Base-by-base conservation (phyloP, 2,888 invertebrate genomes). In the Tetramorium bicarinatum region DNA sequence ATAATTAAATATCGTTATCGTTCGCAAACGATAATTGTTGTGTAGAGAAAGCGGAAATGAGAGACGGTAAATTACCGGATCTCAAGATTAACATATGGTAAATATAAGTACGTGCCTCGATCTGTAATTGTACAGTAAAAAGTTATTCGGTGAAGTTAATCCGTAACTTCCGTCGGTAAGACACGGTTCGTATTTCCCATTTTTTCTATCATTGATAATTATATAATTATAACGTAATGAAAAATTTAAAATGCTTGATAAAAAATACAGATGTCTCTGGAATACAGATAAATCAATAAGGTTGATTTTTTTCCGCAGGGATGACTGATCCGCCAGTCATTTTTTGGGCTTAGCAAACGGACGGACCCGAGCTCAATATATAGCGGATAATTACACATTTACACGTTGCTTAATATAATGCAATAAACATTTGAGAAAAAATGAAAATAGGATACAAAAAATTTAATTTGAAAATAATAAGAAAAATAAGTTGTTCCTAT, bases 171-270 rank as follows among this genome's bases (percentile, higher is more conserved):
- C 9, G 64, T 66, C 9, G 44, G 25, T 44, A 66, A 25, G 1
- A 44, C 8, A 41, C 21, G 6, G 9, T 25, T 13, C 3, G 7
- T 29, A 15, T 41, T 64, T 21, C 41, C 7, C 13, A 44, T 25
- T 67, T 59, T 59, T 47, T 11, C 64, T 25, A 44, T 3, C 2
- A 64, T 6, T 49, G 66, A 4, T 67, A 67, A 67, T 67, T 18
- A 29, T 11, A 29, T 18, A 15, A 41, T 1, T 9, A 61, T 9
- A 61, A 38, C 29, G 21, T 54, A n/a, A 11, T 38, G n/a, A 38
- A n/a, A 15, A 47, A 47, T 15, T 34, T n/a, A n/a, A 9, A 25
- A 59, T 41, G 66, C 25, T 44, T 15, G 3, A 44, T 25, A n/a
- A 64, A 34, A 64, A 41, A 13, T 21, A 25, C 7, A 41, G 64